Evolutionary conservation across 2,113 vertebrate species (phyloP), one percentile per base, ranked within the genome.

Genomic region (Chelonoidis abingdonii): DNA sequence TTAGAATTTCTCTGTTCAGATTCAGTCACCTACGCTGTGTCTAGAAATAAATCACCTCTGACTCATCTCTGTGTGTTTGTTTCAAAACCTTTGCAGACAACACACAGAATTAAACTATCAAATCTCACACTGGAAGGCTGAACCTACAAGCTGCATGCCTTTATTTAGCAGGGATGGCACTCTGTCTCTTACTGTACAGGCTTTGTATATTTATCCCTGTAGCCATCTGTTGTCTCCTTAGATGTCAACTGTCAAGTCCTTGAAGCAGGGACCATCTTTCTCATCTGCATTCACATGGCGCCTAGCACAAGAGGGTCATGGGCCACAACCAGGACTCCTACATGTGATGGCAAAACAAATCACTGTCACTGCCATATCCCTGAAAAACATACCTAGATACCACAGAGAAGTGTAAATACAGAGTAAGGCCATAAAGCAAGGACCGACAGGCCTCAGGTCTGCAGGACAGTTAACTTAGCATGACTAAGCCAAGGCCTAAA

Each of bases 11-110:
- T 29, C 72, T 0, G 1, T 84, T 80, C 4, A 2, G 3, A 35
- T 21, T 62, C 1, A 3, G 49, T 84, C 92, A 92, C 76, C 81
- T 2, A 62, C 79, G 94, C 38, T 5, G 2, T 76, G n/a, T 4
- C 24, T 0, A 50, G 9, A 75, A 35, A 38, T 56, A 1, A 62
- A 69, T 41, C 90, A 47, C 9, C 49, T 25, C 10, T 83, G 0
- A 72, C 22, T 81, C 59, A 52, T n/a, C 80, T 14, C 75, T 25
- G 44, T 0, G 0, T 35, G 50, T 84, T 38, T 1, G 0, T 44
- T 87, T 80, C 86, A 87, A 93, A 83, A 35, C 3, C 52, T 80
- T 3, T 4, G 3, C 80, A 25, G 19, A 38, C 38, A 81, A 69
- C 57, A 4, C 35, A 50, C 5, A 17, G 10, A 21, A 12, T 52